Evolutionary conservation across 92 coral and sea anemone genomes (phyloP), one percentile per base, ranked within the genome.

Genomic region (Zoanthus gigantus): DNA sequence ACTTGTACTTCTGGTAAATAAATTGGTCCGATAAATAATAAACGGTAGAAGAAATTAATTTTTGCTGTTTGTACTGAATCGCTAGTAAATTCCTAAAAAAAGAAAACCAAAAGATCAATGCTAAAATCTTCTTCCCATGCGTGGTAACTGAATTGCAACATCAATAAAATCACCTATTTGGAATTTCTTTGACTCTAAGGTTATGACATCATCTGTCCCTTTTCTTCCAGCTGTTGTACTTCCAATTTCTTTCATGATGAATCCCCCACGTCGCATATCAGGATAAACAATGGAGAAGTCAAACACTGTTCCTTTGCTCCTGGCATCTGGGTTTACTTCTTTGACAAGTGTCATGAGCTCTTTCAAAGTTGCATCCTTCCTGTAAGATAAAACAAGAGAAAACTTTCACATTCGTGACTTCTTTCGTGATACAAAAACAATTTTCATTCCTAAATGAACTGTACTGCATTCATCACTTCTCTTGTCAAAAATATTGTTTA

Each of bases 81-180:
- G 42, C 42, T 37, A 50, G 56, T 50, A 50, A 50, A 50, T 7
- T 17, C 30, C 30, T 17, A 63, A 63, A 30, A 9, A 10, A 23
- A 30, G 6, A 61, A 53, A 18, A 8, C 16, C 28, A 14, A 56
- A 28, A 44, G 42, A 15, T 47, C 23, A 5, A 31, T 5, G 18
- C 63, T 79, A 69, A 80, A 80, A 50, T 68, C 95, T 68, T 79
- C 94, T 88, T 29, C 90, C 94, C 87, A 92, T 63, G 52, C 99
- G 91, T 7, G 98, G 95, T 16, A 89, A 63, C 79, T 97, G 99
- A 48, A 97, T 94, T 83, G 94, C 94, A 12, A 97, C 99, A 93
- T 97, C 99, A 82, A 97, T 97, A 87, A 93, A 97, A 89, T 95
- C 99, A 53, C 99, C 99, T 58, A 97, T 97, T 90, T 97, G 99